Evolutionary conservation across 1,140 invertebrate species (phyloP).

Genomic region (Drosophila lacteicornis): DNA sequence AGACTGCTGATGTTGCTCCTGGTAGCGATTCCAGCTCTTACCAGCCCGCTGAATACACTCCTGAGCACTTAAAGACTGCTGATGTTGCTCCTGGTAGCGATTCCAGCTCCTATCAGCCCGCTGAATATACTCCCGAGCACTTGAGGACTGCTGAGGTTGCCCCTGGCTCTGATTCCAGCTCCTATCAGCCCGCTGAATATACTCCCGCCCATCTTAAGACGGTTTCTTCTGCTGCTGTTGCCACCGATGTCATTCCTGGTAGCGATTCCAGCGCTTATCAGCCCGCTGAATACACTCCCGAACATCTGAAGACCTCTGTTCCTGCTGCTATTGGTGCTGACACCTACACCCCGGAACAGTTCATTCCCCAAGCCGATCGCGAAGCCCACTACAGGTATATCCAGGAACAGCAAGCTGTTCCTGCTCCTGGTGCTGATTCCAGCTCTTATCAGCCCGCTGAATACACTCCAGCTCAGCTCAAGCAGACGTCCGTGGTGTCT

Average conservation of each 20-base stretch:
- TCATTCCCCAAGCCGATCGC: constrained; percentile 44
- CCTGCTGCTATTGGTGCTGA: constrained; percentile 43
- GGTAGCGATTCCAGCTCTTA: constrained; percentile 23
- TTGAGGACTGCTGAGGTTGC: constrained; percentile 1
- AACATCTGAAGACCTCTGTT: constrained; percentile 12
- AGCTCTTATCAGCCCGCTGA: constrained; percentile 31
- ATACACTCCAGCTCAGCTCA: neutral
- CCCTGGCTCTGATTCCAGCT: constrained; percentile 41
- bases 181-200: constrained; percentile 49
- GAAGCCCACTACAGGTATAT: constrained; percentile 44
- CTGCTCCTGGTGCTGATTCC: constrained; percentile 14
- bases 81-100: constrained; percentile 2
- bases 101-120: constrained; percentile 23
- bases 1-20: constrained; percentile 2
- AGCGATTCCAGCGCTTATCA: constrained; percentile 22
- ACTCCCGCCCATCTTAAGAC: constrained; percentile 11
- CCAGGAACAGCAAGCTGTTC: constrained; percentile 30
- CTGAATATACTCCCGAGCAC: constrained; percentile 6
- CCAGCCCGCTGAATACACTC: constrained; percentile 30
- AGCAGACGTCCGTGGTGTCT: too few species aligned
- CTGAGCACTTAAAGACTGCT: too few species aligned
- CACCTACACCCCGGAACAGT: constrained; percentile 47
- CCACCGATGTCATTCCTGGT: constrained; percentile 1
- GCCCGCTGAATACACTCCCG: constrained; percentile 27
- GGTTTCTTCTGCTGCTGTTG: neutral